Evolutionary conservation across 2,797 vertebrate species (phyloP), one percentile per base, ranked within the genome.

Genomic region (Sparus aurata): DNA sequence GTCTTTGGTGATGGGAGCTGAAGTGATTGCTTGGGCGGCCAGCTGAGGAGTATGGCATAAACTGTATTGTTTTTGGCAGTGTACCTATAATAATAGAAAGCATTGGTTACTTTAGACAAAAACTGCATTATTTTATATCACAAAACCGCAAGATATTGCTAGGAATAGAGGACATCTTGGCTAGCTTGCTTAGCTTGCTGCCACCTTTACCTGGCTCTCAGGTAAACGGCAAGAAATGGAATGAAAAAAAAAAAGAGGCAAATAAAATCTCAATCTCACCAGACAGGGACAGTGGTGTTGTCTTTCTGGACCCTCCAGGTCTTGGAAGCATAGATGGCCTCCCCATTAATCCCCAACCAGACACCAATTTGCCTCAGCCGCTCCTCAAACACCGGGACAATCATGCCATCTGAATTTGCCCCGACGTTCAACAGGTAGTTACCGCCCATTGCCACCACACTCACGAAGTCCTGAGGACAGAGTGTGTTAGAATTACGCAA

Each of bases 341-440:
- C 97, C n/a, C 97, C 97, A 0, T 96, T 98, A 73, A 94, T 82
- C 46, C 64, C 84, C 90, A 98, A 87, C 97, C 97, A 98, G 64
- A 70, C 93, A 16, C 97, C 97, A 2, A 98, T 73, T 1, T 91
- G 93, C 70, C 95, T 88, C 27, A 98, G 95, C 69, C 96, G 93
- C 65, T 98, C 96, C 76, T 98, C 96, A 88, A 98, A 98, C 77
- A 97, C 72, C 0, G 95, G 94, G 15, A 85, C 85, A 8, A 98
- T 96, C 82, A 94, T 84, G 15, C 97, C 97, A 18, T 97, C 96
- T 62, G 96, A 90, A 7, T 93, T 96, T 6, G 97, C 96, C 0
- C 97, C 97, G 2, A 98, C 80, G 43, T 97, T 98, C 82, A 98
- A 92, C 66, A 98, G 95, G 75, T 97, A 98, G 93, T 98, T 98